These are phyloP conservation scores for Cyrtonyx montezumae DNA, from an alignment of 2,113 vertebrate genomes.

Conservation along the genomic window DNA sequence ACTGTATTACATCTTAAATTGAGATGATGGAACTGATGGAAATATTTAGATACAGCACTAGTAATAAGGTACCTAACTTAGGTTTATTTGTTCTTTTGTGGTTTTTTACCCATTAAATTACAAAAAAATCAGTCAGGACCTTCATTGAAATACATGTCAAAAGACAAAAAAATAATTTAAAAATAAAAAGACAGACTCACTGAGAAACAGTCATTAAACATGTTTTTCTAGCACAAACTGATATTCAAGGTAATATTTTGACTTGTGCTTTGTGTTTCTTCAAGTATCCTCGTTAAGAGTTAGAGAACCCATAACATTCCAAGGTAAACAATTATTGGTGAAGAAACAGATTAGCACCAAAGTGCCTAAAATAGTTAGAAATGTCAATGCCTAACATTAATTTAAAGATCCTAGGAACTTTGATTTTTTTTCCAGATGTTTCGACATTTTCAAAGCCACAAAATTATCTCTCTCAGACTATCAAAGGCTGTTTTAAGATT, in stretches of 20 bases:
- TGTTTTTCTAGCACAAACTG: not conserved
- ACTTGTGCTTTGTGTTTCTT: not conserved
- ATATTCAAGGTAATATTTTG: not conserved
- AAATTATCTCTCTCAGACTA: slow-evolving; percentile 5
- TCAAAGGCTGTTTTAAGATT: slow-evolving; percentile 40
- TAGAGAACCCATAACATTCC: not conserved
- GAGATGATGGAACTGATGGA: not conserved
- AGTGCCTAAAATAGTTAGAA: not conserved
- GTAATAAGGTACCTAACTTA: not conserved
- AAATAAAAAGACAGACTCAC: rapidly evolving
- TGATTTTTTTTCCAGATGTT: slow-evolving; percentile 4
- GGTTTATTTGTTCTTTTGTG: not conserved
- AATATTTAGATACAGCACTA: not conserved
- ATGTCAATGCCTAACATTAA: slow-evolving; percentile 2
- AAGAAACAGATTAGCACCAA: not conserved
- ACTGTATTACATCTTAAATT: not conserved
- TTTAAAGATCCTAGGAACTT: not conserved
- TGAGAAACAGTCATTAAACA: not conserved
- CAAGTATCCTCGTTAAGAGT: not conserved
- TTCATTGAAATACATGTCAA: not conserved
- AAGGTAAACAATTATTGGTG: not conserved
- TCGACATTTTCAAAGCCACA: slow-evolving; percentile 25
- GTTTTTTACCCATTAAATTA: not conserved
- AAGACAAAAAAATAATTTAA: not conserved
- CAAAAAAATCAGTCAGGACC: not conserved